Evolutionary conservation across 2,797 vertebrate genomes (phyloP).

Genomic region (Phoeniculus purpureus): DNA sequence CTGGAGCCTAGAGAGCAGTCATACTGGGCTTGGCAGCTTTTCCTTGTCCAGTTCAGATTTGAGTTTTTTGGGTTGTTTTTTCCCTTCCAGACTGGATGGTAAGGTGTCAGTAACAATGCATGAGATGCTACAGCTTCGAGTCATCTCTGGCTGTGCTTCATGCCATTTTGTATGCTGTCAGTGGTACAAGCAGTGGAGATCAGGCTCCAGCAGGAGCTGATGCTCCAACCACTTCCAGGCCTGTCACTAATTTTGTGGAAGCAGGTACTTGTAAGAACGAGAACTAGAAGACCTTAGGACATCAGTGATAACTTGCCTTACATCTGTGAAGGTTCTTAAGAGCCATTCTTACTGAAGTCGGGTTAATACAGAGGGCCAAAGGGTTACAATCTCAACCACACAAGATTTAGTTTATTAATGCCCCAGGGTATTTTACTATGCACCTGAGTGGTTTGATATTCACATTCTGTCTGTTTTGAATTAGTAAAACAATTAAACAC

Average conservation of each 20-base stretch:
- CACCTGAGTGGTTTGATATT: not conserved
- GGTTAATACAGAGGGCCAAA: not conserved
- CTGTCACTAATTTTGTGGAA: not conserved
- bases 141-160: not conserved
- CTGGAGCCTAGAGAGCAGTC: not conserved
- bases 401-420: not conserved
- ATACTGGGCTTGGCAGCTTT: not conserved
- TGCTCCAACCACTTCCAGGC: not conserved
- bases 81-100: not conserved
- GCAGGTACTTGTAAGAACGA: not conserved
- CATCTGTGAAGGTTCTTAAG: not conserved
- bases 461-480: not conserved
- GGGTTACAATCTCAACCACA: not conserved
- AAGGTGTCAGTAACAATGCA: not conserved
- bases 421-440: not conserved
- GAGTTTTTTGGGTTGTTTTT: not conserved
- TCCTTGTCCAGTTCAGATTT: not conserved
- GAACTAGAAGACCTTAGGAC: not conserved
- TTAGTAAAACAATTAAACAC: conserved; percentile 1
- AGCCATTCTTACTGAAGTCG: not conserved
- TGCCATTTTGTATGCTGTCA: not conserved
- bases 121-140: not conserved
- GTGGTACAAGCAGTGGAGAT: not conserved
- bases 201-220: not conserved
- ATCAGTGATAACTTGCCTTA: not conserved